These are phyloP conservation scores for Mormyrops boulengeri DNA, from an alignment of 2,797 vertebrate genomes.

Conservation along the genomic window DNA sequence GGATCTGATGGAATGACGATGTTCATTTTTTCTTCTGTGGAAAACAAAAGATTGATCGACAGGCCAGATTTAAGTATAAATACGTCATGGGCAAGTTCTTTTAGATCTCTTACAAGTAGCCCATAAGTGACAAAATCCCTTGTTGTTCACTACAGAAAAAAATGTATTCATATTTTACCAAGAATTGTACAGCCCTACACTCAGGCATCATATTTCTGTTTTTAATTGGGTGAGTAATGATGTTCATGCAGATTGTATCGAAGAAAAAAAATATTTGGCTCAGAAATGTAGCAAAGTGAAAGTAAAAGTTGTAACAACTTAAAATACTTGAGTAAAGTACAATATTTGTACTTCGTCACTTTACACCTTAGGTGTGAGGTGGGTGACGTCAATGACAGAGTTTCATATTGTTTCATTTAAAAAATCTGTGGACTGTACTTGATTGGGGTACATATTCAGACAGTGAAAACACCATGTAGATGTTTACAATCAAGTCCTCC, in stretches of 20 bases:
- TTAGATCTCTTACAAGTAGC: neutral
- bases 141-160: neutral
- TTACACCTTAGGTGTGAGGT: neutral
- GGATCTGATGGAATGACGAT: too few species aligned
- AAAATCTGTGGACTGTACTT: neutral
- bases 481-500: neutral
- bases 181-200: neutral
- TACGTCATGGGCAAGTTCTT: neutral
- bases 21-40: too few species aligned
- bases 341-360: neutral
- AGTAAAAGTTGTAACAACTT: neutral
- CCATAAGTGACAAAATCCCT: neutral
- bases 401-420: neutral
- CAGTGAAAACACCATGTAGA: neutral
- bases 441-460: neutral
- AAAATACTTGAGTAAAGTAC: neutral
- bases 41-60: neutral
- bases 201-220: neutral
- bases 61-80: neutral
- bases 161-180: neutral
- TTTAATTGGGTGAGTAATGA: neutral
- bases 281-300: neutral
- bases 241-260: neutral
- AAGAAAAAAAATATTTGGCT: neutral
- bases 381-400: neutral